A percentile compares a stretch with the other conserved stretches of the same genome.
These are phyloP conservation scores for Rhopilema esculentum DNA, from an alignment of 30 jellyfish, hydroid and myxozoan genomes.

Conservation along the genomic window DNA sequence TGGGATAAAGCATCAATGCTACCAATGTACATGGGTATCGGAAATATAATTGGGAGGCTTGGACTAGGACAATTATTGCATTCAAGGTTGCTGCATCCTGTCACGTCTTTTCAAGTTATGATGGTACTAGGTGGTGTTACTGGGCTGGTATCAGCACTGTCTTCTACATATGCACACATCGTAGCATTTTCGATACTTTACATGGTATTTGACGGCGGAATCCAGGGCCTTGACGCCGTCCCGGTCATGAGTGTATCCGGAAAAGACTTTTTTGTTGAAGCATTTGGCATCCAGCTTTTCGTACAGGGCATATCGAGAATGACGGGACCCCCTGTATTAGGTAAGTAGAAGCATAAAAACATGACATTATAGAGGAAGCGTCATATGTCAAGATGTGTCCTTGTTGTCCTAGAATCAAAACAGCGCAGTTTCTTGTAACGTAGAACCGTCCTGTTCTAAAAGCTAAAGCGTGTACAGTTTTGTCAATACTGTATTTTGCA, in stretches of 20 bases:
- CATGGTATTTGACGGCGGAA: constrained; percentile 44
- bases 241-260: constrained; percentile 10
- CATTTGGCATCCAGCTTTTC: constrained; percentile 17
- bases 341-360: not conserved
- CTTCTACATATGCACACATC: constrained; percentile 11
- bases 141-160: constrained; percentile 14
- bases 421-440: too few relatives aligned
- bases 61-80: constrained; percentile 39
- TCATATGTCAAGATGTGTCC: too few relatives aligned
- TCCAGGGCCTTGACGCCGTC: constrained; percentile 30
- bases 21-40: constrained; percentile 47
- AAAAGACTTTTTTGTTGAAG: constrained; percentile 1
- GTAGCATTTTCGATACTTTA: constrained; percentile 11
- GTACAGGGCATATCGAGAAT: constrained; percentile 13
- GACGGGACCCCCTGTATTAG: constrained; percentile 35
- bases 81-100: not conserved
- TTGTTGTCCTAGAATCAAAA: too few relatives aligned
- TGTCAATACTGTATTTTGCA: too few relatives aligned
- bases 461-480: too few relatives aligned
- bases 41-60: constrained; percentile 31
- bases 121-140: constrained; percentile 35
- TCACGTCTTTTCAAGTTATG: constrained; percentile 16
- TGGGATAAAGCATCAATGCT: constrained; percentile 56
- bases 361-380: not conserved
- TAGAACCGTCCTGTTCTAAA: too few relatives aligned